A percentile compares a stretch with the other conserved stretches of the same genome.
These are phyloP conservation scores for Nothura maculosa DNA, from an alignment of 2,797 vertebrate species.

Conservation along the genomic window DNA sequence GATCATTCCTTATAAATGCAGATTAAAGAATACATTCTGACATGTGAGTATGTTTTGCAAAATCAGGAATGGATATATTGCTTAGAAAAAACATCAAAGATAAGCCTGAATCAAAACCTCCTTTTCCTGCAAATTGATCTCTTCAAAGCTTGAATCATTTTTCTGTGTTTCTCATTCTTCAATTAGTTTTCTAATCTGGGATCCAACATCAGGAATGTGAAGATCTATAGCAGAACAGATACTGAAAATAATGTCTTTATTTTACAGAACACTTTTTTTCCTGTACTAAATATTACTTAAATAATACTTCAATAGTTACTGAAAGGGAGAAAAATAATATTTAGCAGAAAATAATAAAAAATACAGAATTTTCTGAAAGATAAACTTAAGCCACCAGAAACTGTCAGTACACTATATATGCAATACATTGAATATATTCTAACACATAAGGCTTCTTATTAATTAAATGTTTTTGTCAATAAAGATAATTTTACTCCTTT, in stretches of 20 bases:
- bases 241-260: not conserved
- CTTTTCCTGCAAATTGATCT: not conserved
- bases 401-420: rapidly evolving
- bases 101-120: not conserved
- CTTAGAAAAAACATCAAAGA: slow-evolving; percentile 13
- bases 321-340: not conserved
- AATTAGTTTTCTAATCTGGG: not conserved
- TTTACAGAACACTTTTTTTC: not conserved
- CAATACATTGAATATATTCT: rapidly evolving
- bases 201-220: not conserved
- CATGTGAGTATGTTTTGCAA: not conserved
- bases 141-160: not conserved
- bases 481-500: not conserved
- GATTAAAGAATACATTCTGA: not conserved
- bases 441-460: not conserved
- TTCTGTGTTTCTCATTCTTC: not conserved
- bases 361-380: rapidly evolving
- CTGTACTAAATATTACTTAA: not conserved
- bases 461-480: not conserved
- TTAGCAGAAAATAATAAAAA: not conserved
- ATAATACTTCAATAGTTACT: not conserved
- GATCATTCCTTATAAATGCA: not conserved
- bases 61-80: not conserved
- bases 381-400: not conserved
- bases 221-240: not conserved